A percentile compares a stretch with the other conserved stretches of the same genome.
Evolutionary conservation across 2,113 vertebrate genomes (phyloP).

Genomic region (Nothoprocta pentlandii): DNA sequence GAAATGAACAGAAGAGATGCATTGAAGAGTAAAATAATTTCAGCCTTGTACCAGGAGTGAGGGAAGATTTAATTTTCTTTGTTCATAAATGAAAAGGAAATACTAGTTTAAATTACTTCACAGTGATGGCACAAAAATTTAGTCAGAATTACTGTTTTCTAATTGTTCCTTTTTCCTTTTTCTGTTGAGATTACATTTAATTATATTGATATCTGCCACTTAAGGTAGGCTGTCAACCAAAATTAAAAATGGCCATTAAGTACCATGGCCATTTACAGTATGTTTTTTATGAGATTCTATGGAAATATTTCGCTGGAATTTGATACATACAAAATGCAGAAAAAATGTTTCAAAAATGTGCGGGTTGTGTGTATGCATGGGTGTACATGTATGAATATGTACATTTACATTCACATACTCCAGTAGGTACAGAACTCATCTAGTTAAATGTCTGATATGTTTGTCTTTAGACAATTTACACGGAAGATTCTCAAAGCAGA

Average conservation of each 20-base stretch:
- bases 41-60: neutral
- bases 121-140: neutral
- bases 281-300: neutral
- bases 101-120: neutral
- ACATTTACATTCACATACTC: neutral
- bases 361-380: neutral
- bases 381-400: fast-evolving
- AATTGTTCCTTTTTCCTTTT: neutral
- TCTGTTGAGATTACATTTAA: neutral
- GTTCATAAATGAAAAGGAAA: neutral
- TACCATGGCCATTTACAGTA: neutral
- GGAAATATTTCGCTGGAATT: neutral
- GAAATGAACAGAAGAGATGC: neutral
- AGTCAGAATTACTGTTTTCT: neutral
- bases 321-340: neutral
- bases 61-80: neutral
- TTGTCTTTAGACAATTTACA: neutral
- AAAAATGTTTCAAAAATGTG: neutral
- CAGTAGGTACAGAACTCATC: neutral
- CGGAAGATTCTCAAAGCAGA: neutral
- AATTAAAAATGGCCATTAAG: neutral
- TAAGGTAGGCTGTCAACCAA: neutral
- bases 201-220: neutral
- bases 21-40: neutral
- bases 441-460: fast-evolving